Conservation (phyloP, 2,888 invertebrate genomes). For the Coenonympha glycerion region DNA sequence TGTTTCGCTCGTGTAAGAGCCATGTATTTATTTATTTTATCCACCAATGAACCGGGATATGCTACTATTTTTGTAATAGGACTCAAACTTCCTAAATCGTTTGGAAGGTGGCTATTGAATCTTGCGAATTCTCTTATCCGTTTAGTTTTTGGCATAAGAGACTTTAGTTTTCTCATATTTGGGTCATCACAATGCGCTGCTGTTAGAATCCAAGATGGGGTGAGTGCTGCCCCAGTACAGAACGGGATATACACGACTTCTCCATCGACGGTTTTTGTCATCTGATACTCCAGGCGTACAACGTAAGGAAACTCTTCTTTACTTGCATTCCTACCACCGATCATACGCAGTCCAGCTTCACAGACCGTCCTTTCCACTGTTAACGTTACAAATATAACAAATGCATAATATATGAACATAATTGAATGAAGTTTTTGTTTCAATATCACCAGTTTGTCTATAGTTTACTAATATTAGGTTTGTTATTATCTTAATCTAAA, state of each 20-base stretch:
- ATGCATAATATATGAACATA: too few relatives aligned
- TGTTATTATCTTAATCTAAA: too few relatives aligned
- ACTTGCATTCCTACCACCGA: conserved; percentile 2
- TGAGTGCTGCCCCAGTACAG: not conserved
- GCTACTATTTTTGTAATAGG: not conserved
- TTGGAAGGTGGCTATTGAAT: conserved; percentile 3
- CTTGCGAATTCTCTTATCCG: not conserved
- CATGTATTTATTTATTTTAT: too few relatives aligned
- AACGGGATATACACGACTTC: not conserved
- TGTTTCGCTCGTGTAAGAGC: not conserved
- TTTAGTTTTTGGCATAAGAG: not conserved
- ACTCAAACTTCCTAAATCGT: not conserved
- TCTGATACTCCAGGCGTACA: not conserved
- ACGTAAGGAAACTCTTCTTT: conserved; percentile 5
- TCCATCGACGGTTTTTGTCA: too few relatives aligned
- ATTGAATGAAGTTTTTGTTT: too few relatives aligned
- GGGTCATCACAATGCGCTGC: not conserved
- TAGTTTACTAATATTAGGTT: too few relatives aligned
- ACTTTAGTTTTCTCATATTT: not conserved
- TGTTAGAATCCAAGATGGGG: not conserved
- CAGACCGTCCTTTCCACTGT: not conserved
- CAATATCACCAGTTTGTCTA: too few relatives aligned
- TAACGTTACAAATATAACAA: not conserved
- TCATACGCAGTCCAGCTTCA: not conserved
- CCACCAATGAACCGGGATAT: not conserved